Evolutionary conservation across 2,113 vertebrate genomes (phyloP), one percentile per base, ranked within the genome.

Genomic region (Holacanthus passer): DNA sequence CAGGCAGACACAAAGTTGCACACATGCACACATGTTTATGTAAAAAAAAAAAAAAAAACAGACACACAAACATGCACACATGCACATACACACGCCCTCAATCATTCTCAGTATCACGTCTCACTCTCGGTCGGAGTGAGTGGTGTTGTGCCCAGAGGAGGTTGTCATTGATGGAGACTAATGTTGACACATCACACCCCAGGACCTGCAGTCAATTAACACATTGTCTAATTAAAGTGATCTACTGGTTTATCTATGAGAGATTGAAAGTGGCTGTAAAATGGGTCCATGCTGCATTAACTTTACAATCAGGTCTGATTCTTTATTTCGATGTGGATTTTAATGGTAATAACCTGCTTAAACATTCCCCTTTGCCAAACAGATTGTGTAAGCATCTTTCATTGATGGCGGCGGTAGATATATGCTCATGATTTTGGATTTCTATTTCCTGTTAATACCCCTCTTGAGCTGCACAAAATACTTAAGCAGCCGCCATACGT

Each of bases 161-260:
- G 78, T 65, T 68, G 81, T 80, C 87, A 81, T 55, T 90, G 93
- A 94, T 81, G 81, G 85, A 90, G 89, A 94, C 90, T 85, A 90
- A 94, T 91, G 90, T 92, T 93, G 91, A 92, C 93, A 91, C 83
- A 85, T 92, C 85, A 60, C 87, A 91, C 92, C 82, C 77, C 73
- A 77, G 90, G 91, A 95, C 89, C 90, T 82, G 86, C 86, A 89
- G 87, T 94, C 90, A 94, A 94, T 95, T 93, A 94, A 94, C 94
- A 94, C 91, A 70, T 88, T 93, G 93, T 93, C 94, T 94, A 95
- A 95, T 95, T 93, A 94, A 95, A 95, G 91, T 90, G 89, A 95
- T 93, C 85, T 89, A 93, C 81, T 78, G 91, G 86, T 89, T 91
- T 93, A 91, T 92, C 87, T 73, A 86, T 83, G 79, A 85, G 82